Conservation (phyloP, 2,113 vertebrate genomes). For the Aegithalos caudatus region DNA sequence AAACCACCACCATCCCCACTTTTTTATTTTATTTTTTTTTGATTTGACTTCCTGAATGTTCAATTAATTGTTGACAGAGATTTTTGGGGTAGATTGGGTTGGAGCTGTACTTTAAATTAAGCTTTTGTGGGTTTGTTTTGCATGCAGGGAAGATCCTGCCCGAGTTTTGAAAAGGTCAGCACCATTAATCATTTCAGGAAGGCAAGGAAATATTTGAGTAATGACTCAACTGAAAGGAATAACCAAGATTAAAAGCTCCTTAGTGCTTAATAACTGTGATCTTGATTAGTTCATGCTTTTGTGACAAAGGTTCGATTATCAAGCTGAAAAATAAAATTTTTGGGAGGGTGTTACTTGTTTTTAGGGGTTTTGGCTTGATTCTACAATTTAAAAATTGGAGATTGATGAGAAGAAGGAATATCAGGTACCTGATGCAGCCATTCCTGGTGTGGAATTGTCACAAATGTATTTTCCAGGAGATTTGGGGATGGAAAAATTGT, state of each 20-base stretch:
- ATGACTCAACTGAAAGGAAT: constrained; percentile 30
- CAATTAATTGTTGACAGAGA: constrained; percentile 1
- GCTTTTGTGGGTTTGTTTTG: background rate
- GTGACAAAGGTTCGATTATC: background rate
- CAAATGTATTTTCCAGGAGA: background rate
- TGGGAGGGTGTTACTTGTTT: accelerated
- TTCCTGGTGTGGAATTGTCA: background rate
- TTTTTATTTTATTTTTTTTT: background rate
- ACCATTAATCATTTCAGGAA: constrained; percentile 28
- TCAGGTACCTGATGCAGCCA: background rate
- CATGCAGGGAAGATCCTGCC: background rate
- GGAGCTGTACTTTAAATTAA: background rate
- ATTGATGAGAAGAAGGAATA: background rate
- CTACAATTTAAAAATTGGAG: background rate
- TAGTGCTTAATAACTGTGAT: background rate
- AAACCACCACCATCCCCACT: background rate
- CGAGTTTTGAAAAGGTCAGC: constrained; percentile 29
- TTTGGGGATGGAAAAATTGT: background rate
- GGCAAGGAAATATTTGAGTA: background rate
- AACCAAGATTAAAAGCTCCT: constrained; percentile 11
- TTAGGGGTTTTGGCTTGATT: background rate
- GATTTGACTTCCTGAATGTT: background rate
- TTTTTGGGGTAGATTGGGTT: background rate
- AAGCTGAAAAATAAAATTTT: accelerated
- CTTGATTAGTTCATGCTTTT: background rate